phyloP scores from a whole-genome alignment of 2,888 invertebrate species.

The Eremobia ochroleuca region DNA sequence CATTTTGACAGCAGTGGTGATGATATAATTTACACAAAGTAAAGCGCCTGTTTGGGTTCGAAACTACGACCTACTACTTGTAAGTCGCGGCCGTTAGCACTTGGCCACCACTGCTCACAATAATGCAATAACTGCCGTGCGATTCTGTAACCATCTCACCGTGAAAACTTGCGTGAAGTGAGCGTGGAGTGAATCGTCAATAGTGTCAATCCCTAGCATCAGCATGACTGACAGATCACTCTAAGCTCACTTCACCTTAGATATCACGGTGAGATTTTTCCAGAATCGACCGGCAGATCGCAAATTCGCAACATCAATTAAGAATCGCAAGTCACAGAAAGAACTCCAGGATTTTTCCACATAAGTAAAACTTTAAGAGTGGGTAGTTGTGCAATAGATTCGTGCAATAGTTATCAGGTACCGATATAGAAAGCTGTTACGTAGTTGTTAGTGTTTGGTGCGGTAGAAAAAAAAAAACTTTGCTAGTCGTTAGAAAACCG shows the following conservation, averaged over 20 bases:
- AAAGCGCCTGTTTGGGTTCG: neutral
- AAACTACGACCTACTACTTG: neutral
- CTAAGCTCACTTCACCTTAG: too few species aligned
- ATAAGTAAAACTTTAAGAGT: conserved; percentile 23
- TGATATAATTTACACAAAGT: neutral
- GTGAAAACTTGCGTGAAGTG: too few species aligned
- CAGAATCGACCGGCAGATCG: too few species aligned
- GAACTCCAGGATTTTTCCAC: neutral
- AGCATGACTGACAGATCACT: too few species aligned
- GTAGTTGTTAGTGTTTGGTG: conserved; percentile 39
- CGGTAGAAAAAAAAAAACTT: conserved; percentile 51
- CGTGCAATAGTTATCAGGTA: conserved; percentile 45
- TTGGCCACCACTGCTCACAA: neutral
- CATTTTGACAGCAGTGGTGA: neutral
- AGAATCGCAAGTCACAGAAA: too few species aligned
- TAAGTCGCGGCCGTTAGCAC: neutral
- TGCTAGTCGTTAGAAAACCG: conserved; percentile 44
- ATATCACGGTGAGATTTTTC: too few species aligned
- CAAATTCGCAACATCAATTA: conserved; percentile 6
- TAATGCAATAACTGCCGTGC: too few species aligned
- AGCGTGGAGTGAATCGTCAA: too few species aligned
- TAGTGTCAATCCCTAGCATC: too few species aligned
- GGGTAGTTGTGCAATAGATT: conserved; percentile 44
- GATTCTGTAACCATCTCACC: too few species aligned
- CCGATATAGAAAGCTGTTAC: conserved; percentile 62